Percentiles rank a stretch among this genome's conserved stretches.
Conservation (phyloP, 2,113 vertebrate genomes). For the Notiomystis cincta region DNA sequence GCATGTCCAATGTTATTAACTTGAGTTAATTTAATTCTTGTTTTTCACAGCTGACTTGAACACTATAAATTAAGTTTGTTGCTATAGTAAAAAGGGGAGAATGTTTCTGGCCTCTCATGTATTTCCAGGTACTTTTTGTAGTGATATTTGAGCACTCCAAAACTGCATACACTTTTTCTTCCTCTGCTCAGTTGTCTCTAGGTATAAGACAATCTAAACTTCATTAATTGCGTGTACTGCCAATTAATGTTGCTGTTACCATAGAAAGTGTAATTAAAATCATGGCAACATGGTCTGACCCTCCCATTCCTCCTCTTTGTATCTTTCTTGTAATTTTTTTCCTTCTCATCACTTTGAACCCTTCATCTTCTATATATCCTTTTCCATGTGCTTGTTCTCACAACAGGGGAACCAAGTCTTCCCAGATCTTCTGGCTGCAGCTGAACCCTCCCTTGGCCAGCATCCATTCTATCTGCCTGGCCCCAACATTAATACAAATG, state of each 20-base stretch:
- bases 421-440: background rate
- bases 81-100: background rate
- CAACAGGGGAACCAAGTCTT: rapidly evolving
- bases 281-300: background rate
- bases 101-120: background rate
- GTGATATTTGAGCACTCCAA: background rate
- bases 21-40: background rate
- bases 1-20: background rate
- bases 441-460: background rate
- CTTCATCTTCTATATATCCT: background rate
- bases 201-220: background rate
- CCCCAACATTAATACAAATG: background rate
- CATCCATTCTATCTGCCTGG: background rate
- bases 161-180: background rate
- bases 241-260: background rate
- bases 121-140: background rate
- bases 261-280: background rate
- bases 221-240: background rate
- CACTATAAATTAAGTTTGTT: background rate
- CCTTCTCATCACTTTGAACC: background rate
- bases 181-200: background rate
- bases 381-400: background rate
- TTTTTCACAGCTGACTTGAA: background rate
- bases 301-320: background rate
- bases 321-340: background rate